These are phyloP conservation scores for Spodoptera litura DNA, from an alignment of 1,140 invertebrate species.

Conservation along the genomic window DNA sequence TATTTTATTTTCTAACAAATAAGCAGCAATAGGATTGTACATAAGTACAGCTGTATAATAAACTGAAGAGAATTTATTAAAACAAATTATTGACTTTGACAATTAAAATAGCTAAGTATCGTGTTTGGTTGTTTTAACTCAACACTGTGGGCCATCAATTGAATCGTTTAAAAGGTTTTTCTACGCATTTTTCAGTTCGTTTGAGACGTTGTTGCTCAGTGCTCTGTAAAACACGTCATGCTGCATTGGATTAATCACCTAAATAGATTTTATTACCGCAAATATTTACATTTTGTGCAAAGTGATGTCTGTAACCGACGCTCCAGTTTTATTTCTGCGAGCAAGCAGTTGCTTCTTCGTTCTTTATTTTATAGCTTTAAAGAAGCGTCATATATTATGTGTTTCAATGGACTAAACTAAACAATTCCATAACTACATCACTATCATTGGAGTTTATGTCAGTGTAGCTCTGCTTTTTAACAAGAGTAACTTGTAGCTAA, in stretches of 20 bases:
- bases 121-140: constrained; percentile 37
- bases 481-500: too few species aligned
- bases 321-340: constrained; percentile 54
- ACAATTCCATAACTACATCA: neutral
- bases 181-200: constrained; percentile 49
- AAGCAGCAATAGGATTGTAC: neutral
- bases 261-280: constrained; percentile 67
- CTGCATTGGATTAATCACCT: constrained; percentile 72
- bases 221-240: constrained; percentile 61
- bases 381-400: constrained; percentile 25
- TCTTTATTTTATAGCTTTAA: constrained; percentile 18
- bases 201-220: constrained; percentile 36
- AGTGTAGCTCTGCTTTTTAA: neutral
- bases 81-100: constrained; percentile 26
- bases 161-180: constrained; percentile 54
- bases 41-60: neutral
- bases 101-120: constrained; percentile 31
- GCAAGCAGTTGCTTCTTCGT: constrained; percentile 18
- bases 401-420: neutral
- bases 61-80: constrained; percentile 9
- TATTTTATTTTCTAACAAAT: neutral
- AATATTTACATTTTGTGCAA: constrained; percentile 74
- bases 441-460: neutral
- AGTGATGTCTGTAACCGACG: constrained; percentile 59
- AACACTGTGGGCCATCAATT: constrained; percentile 40